Base-by-base conservation (phyloP, 2,888 invertebrate species). In the Lucinisca nassula region DNA sequence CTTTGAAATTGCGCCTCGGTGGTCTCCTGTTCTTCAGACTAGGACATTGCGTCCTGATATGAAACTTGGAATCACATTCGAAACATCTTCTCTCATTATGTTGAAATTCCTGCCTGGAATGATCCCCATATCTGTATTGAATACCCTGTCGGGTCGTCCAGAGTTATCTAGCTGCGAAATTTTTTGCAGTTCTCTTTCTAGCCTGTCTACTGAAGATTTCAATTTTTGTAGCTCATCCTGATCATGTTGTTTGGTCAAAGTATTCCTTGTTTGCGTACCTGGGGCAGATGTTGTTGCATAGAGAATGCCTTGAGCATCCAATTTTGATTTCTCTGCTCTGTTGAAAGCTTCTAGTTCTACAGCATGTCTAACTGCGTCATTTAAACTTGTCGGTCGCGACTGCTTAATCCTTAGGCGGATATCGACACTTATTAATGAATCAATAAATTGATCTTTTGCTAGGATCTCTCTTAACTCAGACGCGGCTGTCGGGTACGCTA, bases 401-500 rank as follows among this genome's bases (percentile, higher is more conserved):
- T 67, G 30, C 27, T 67, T 67, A 27, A 67, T 67, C n/a, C 67
- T 37, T 4, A 67, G 21, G 3, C 67, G 67, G 27, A 67, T 67
- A 21, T 67, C 67, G 3, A 67, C 37, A 30, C 67, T 67, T 10
- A 67, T 67, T 14, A 67, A 21, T 4, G 67, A 67, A 21, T 67
- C 67, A 37, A 67, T 30, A 51, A 35, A 35, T 21, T 74, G 67
- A 17, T 75, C 79, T 27, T 84, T 84, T 21, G 37, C 77, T 21
- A 85, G 61, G 0, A 73, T 76, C 32, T 81, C 80, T 58, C 35
- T 72, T 0, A 81, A 51, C 32, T 85, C 81, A 17, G 58, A 17
- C 40, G 85, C 72, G n/a, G 76, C 78, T 21, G 58, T 75, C 6
- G 81, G 74, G 38, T 85, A 85, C 14, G 80, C 85, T 2, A 77